Conservation (phyloP, 2,797 vertebrate genomes). For the Diceros bicornis region DNA sequence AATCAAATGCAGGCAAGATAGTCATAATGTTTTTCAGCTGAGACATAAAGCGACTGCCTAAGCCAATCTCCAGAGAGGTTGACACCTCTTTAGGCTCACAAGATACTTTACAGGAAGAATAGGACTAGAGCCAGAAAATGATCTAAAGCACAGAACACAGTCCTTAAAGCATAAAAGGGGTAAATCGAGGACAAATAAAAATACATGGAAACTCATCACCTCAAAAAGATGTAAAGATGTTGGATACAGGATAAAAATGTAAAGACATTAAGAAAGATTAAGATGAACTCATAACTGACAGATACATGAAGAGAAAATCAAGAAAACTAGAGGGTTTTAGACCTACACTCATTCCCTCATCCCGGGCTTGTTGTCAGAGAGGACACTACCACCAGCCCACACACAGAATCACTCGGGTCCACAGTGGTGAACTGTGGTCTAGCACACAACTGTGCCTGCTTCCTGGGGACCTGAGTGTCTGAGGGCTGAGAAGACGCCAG, state of each 20-base stretch:
- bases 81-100: neutral
- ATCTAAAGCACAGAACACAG: neutral
- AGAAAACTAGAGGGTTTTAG: neutral
- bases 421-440: neutral
- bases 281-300: neutral
- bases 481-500: neutral
- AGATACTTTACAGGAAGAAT: neutral
- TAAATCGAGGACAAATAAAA: slow-evolving; percentile 30
- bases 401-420: neutral
- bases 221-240: neutral
- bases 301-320: neutral
- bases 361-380: neutral
- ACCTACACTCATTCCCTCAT: neutral
- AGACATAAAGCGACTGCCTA: neutral
- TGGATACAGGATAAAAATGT: neutral
- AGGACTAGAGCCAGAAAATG: neutral
- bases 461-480: neutral
- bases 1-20: neutral
- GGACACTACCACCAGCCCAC: no score
- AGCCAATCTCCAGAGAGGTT: neutral
- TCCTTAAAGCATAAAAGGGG: neutral
- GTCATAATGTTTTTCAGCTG: neutral
- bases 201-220: neutral
- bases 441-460: neutral
- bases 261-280: neutral